Base-by-base conservation (phyloP, 1,140 invertebrate genomes). In the Reticulitermes speratus region DNA sequence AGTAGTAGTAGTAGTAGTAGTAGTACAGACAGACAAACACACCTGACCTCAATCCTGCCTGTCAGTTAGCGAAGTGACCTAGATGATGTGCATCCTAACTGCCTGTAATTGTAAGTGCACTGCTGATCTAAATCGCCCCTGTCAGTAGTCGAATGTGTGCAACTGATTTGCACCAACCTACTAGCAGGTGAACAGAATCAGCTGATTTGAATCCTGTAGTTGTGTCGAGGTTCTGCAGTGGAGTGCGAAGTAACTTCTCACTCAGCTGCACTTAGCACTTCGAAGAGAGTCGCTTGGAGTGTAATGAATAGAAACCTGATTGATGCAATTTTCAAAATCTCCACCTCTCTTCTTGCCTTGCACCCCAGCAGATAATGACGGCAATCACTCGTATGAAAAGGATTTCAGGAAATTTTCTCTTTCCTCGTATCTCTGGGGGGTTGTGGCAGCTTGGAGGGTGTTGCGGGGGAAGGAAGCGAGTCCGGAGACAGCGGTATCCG, bases 231-330 rank as follows among this genome's bases (percentile, higher is more conserved):
- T 83, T 44, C 82, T 45, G 82, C 65, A n/a, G 44, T 45, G 75
- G 75, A 44, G 75, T 23, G 69, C 5, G 44, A 30, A 16, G 65
- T 30, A 55, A 55, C 52, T 55, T 55, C 52, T 55, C 52, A 83
- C 30, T 32, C 44, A 48, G 32, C n/a, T 82, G 82, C 86, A 84
- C 86, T 86, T 86, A 86, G 86, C 86, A 45, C 83, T 44, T 6
- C 12, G 19, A 45, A 44, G 38, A 44, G 82, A 38, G 38, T 25
- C 82, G 44, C 82, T 45, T 19, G 11, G 82, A 38, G 86, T 82
- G 82, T 87, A 87, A 87, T 87, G 87, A 87, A 87, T 87, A 86
- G 87, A 69, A 85, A 86, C 86, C 87, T 87, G 87, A 87, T 87
- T 87, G 87, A 87, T 84, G 87, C 86, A 84, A 86, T 87, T 87